Evolutionary conservation across 1,140 invertebrate species (phyloP).

Genomic region (Marisa cornuarietis): DNA sequence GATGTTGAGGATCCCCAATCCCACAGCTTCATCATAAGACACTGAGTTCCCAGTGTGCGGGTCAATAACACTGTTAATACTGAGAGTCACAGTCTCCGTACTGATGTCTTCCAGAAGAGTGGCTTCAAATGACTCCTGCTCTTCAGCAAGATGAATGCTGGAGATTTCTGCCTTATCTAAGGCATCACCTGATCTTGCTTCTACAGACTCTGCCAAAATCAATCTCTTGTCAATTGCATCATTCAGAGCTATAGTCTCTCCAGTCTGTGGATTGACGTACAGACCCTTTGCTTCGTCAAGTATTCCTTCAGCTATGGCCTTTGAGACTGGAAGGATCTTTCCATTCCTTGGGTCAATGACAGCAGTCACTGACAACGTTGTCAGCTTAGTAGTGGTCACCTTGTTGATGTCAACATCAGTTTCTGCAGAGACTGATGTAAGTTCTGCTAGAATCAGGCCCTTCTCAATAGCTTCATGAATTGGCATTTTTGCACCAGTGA

Average conservation of each 20-base stretch:
- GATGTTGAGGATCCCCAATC: constrained; percentile 84
- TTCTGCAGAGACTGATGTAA: constrained; percentile 65
- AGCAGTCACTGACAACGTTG: constrained; percentile 81
- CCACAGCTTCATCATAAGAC: constrained; percentile 84
- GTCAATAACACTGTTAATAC: constrained; percentile 78
- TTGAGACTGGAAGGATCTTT: constrained; percentile 79
- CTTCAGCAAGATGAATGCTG: constrained; percentile 59
- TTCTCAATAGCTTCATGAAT: constrained; percentile 82
- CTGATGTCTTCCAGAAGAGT: constrained; percentile 59
- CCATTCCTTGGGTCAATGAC: constrained; percentile 86
- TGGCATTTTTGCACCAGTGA: constrained; percentile 78
- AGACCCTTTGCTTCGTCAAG: constrained; percentile 80
- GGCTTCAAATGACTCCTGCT: constrained; percentile 55
- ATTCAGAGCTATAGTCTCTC: constrained; percentile 70
- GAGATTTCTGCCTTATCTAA: constrained; percentile 43
- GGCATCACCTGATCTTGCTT: constrained; percentile 34
- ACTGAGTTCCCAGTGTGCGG: constrained; percentile 82
- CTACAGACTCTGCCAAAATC: constrained; percentile 51
- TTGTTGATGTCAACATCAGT: constrained; percentile 55
- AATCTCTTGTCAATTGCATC: constrained; percentile 62
- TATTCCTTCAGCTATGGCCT: constrained; percentile 87
- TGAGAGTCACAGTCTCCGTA: constrained; percentile 62
- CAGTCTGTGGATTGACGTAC: constrained; percentile 81
- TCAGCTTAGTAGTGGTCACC: constrained; percentile 79
- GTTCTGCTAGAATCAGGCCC: constrained; percentile 77